Evolutionary conservation across 2,113 vertebrate species (phyloP), one percentile per base, ranked within the genome.

Genomic region (Octodon degus): DNA sequence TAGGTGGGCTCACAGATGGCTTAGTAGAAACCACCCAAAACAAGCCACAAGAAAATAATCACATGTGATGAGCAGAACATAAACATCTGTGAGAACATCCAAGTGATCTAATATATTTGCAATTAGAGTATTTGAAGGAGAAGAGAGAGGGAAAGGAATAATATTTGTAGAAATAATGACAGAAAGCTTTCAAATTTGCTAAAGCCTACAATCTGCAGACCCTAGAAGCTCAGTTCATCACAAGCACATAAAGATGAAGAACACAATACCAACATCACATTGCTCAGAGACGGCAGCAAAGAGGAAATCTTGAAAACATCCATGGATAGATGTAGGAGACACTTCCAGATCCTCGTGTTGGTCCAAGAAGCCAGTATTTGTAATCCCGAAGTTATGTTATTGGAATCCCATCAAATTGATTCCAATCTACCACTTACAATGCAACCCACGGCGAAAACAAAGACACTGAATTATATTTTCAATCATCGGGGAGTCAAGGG

Each of bases 1-100:
- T 67, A 32, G 17, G 16, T 77, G 47, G 25, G 50, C 13, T 79
- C 22, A 79, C 60, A 53, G 40, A 32, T 3, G 43, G 40, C 50
- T 60, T 32, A 84, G 77, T 77, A 95, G 17, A 85, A 89, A 79
- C 60, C 67, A 77, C 40, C 62, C 34, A 89, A 89, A 77, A 58
- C 7, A 8, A 74, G 68, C n/a, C 12, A 32, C 14, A 85, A 7
- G 14, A 67, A 63, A 50, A 68, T 47, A 77, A 13, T 43, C 47
- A 43, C 67, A 68, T 47, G 30, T 76, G 58, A 34, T 74, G 30
- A 55, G 65, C 14, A 72, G 14, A 77, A 16, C 27, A 77, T 22
- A 70, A 77, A 17, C 72, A 76, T 43, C 40, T 88, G 60, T 84
- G 32, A 2, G 4, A 14, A 32, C 47, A 53, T 76, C 89, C 34